Evolutionary conservation across 2,113 vertebrate genomes (phyloP).

Genomic region (Tragelaphus strepsiceros): DNA sequence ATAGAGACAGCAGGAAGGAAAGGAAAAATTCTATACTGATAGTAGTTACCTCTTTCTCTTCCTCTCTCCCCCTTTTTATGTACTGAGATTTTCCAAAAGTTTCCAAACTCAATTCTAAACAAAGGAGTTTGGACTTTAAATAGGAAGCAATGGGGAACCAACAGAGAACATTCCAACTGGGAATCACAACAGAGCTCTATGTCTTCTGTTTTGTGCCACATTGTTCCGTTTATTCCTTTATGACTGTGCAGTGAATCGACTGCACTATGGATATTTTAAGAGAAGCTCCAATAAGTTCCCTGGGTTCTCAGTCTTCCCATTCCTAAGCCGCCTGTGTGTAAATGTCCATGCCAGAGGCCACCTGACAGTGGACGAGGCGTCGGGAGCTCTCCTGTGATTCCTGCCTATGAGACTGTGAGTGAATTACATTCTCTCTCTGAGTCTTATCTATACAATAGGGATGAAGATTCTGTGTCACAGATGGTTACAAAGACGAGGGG

Average conservation of each 20-base stretch:
- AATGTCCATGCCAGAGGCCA: neutral
- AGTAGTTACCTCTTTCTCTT: neutral
- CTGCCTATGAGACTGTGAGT: neutral
- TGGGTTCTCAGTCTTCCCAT: neutral
- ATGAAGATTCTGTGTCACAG: neutral
- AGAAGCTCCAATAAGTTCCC: neutral
- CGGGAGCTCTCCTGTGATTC: neutral
- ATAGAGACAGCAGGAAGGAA: neutral
- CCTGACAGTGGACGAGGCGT: neutral
- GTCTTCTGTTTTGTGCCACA: neutral
- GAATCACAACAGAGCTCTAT: neutral
- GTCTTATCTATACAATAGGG: neutral
- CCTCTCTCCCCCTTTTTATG: neutral
- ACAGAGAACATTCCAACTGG: neutral
- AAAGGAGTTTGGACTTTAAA: neutral
- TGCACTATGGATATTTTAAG: neutral
- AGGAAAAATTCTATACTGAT: neutral
- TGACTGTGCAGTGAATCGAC: neutral
- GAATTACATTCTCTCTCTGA: neutral
- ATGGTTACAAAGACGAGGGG: neutral
- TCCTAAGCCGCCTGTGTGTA: neutral
- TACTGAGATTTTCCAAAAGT: neutral
- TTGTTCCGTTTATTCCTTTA: neutral
- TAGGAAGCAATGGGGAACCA: neutral
- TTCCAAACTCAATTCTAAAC: neutral